Conservation (phyloP, 2,113 vertebrate genomes). For the Callithrix jacchus region DNA sequence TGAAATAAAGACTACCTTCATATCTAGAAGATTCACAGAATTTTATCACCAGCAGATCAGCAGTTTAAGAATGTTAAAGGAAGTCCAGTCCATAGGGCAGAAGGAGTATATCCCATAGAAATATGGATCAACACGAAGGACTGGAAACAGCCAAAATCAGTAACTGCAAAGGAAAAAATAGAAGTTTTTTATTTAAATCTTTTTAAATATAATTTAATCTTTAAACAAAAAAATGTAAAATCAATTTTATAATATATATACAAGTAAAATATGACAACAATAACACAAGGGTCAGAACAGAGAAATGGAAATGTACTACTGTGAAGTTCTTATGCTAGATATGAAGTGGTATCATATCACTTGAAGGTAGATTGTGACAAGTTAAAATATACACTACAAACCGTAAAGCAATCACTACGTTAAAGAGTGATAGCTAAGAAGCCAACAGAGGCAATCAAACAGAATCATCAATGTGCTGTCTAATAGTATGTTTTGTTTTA, state of each 20-base stretch:
- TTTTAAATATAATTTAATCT: background rate
- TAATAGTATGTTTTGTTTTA: conserved; percentile 2
- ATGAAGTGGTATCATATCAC: background rate
- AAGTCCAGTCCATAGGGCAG: background rate
- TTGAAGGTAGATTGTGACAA: background rate
- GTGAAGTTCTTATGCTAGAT: background rate
- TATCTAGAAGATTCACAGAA: background rate
- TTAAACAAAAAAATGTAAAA: background rate
- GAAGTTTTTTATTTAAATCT: background rate
- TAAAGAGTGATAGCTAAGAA: background rate
- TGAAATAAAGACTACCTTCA: background rate
- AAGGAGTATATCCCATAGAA: background rate
- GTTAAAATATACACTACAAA: background rate
- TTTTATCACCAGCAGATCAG: background rate
- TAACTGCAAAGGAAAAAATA: background rate
- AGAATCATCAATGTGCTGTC: background rate
- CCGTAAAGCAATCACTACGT: background rate
- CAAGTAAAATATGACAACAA: background rate
- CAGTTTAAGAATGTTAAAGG: background rate
- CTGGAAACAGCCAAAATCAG: background rate
- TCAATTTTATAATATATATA: background rate
- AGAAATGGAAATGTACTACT: background rate
- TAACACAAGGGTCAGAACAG: background rate
- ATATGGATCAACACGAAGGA: background rate
- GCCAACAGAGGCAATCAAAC: background rate